Evolutionary conservation across 1,140 invertebrate species (phyloP), one percentile per base, ranked within the genome.

Genomic region (Conopomorpha cramerella): DNA sequence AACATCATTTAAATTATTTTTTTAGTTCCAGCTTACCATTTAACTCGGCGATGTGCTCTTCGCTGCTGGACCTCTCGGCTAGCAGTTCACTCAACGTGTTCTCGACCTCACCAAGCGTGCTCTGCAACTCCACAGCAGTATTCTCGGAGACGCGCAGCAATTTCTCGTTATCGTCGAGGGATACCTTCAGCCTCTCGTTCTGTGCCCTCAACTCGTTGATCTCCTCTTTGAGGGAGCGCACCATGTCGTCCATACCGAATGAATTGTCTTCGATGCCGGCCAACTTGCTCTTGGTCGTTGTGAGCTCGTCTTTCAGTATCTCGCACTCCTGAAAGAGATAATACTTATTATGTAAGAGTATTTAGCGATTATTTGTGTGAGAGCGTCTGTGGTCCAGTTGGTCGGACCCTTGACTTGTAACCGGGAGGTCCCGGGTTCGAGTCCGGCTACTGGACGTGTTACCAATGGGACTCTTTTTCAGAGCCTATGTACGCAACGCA

Each of bases 231-330:
- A 85, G 54, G 4, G 81, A 78, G 2, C 76, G 65, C 1, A 90
- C 83, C 82, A 88, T 85, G 55, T 88, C 86, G 46, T 88, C 85
- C 47, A 85, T 85, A 3, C 85, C 86, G 65, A 86, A 86, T 3
- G 85, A 86, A 56, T 81, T 85, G 50, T 86, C 82, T 71, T 88
- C 83, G 40, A 85, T 85, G 47, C 80, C 66, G 46, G 77, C 77
- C 45, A 82, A 54, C 49, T 90, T 83, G 34, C 78, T 81, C 48
- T 88, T 79, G 16, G 80, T 78, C 42, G 82, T 68, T 46, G 81
- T 78, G 25, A 85, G 71, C 43, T 88, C 82, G 36, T 82, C 81
- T 65, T 86, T 83, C 8, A 89, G 59, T 26, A 82, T 81, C 33
- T 81, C 79, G 54, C 85, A 86, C 54, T 89, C 86, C 77, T 88